Evolutionary conservation across 2,797 vertebrate species (phyloP), one percentile per base, ranked within the genome.

Genomic region (Staurois parvus): DNA sequence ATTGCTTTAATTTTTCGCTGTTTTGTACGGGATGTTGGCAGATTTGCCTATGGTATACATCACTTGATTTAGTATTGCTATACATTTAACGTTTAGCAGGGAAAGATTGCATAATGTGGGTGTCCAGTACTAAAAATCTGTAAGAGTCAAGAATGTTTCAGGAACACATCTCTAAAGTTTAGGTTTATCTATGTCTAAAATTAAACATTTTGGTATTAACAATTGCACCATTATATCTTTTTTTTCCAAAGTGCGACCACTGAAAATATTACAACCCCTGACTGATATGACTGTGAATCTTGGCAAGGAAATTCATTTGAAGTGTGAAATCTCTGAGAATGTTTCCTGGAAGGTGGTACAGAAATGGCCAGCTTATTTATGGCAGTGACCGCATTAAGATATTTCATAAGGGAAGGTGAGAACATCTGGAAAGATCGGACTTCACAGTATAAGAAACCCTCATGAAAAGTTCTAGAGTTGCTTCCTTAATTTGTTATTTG

Each of bases 281-380:
- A 88, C 96, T 89, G 95, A 98, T 88, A 88, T 94, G 70, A 99
- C 96, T 0, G 93, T 97, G 68, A 89, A 93, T 84, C 93, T 99
- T 85, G 97, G 98, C 83, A 94, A 98, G 88, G 97, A 99, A 79
- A 90, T 99, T n/a, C 96, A 95, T 86, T 76, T 99, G 86, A 96
- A 97, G 89, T 99, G 98, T 92, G 98, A 99, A 93, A 96, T 99
- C 89, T 98, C 98, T 26, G 96, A 97, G 87, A 96, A 97, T 0
- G 93, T 99, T n/a, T 68, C 85, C 95, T 21, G 98, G 98, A 15
- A 98, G 97, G 77, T 99, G 98, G 98, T 99, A 98, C 89, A 96
- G 97, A 91, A 99, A 99, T 6, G 98, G 98, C 15, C 97, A 99
- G 87, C 90, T 97, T 59, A 90, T 99, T 52, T 97, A 98, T 91